phyloP scores from a whole-genome alignment of 2,797 vertebrate species.

The Crax fasciolata region DNA sequence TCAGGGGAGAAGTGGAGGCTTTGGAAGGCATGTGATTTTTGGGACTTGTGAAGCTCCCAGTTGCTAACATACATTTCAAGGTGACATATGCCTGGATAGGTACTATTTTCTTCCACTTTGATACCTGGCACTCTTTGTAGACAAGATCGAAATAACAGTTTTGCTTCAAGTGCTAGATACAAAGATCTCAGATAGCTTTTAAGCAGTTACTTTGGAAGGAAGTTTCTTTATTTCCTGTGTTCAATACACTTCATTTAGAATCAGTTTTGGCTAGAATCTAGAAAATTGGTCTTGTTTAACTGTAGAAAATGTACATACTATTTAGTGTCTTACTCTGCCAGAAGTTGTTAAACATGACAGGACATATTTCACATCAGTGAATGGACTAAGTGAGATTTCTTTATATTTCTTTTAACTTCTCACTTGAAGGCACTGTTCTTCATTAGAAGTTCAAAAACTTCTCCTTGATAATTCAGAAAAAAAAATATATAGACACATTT shows the following conservation, averaged over 20 bases:
- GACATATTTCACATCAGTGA: background rate
- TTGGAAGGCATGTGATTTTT: background rate
- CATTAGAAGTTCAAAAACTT: background rate
- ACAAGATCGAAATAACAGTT: background rate
- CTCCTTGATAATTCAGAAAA: background rate
- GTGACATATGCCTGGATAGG: background rate
- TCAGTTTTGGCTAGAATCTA: background rate
- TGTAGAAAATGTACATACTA: background rate
- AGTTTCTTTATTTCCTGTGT: background rate
- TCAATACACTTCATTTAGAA: background rate
- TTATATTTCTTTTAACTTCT: background rate
- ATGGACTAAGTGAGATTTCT: background rate
- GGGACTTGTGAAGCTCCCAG: background rate
- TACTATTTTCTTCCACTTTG: background rate
- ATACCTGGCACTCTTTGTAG: background rate
- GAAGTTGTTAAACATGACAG: background rate
- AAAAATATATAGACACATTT: no score
- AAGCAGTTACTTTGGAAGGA: background rate
- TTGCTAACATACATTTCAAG: accelerated
- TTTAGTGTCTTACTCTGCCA: background rate
- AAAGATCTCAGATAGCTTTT: background rate
- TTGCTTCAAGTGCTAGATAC: background rate
- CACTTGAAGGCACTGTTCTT: background rate
- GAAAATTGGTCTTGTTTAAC: background rate
- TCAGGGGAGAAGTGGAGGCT: background rate